Evolutionary conservation across 2,888 invertebrate species (phyloP).

Genomic region (Baronia brevicornis): DNA sequence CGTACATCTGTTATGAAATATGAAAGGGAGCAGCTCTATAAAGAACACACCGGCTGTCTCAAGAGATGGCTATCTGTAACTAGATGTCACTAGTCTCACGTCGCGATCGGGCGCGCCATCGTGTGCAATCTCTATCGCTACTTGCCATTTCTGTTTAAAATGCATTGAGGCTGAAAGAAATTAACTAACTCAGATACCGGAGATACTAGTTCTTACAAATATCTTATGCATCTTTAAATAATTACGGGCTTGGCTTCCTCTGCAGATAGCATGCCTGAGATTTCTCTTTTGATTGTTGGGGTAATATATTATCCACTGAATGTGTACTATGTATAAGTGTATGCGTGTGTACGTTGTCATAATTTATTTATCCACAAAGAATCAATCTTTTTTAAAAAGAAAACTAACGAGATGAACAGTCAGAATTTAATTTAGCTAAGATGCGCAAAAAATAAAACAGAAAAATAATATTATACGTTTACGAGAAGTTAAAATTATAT

Average conservation of each 20-base stretch:
- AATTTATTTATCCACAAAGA: too few relatives aligned
- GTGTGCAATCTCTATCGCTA: slow-evolving; percentile 32
- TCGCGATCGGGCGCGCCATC: slow-evolving; percentile 34
- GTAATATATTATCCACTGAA: too few relatives aligned
- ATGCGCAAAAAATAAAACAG: too few relatives aligned
- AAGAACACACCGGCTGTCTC: slow-evolving; percentile 49
- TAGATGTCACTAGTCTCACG: slow-evolving; percentile 47
- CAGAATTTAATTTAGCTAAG: too few relatives aligned
- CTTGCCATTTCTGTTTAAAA: slow-evolving; percentile 31
- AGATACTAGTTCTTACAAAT: slow-evolving; percentile 8
- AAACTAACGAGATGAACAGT: too few relatives aligned
- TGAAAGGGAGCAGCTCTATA: slow-evolving; percentile 53
- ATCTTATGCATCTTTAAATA: slow-evolving; percentile 4
- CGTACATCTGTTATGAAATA: slow-evolving; percentile 43
- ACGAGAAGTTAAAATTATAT: too few relatives aligned
- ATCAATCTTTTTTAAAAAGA: too few relatives aligned
- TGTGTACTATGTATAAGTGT: too few relatives aligned
- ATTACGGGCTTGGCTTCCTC: background rate
- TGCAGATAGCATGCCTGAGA: too few relatives aligned
- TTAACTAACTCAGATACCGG: slow-evolving; percentile 10
- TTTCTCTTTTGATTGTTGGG: too few relatives aligned
- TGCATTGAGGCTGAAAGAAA: slow-evolving; percentile 27
- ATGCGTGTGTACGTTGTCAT: too few relatives aligned
- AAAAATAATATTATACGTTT: too few relatives aligned
- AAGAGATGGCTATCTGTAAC: slow-evolving; percentile 58